These are phyloP conservation scores for Arenicola marina DNA, from an alignment of 2,888 invertebrate genomes.

Conservation along the genomic window DNA sequence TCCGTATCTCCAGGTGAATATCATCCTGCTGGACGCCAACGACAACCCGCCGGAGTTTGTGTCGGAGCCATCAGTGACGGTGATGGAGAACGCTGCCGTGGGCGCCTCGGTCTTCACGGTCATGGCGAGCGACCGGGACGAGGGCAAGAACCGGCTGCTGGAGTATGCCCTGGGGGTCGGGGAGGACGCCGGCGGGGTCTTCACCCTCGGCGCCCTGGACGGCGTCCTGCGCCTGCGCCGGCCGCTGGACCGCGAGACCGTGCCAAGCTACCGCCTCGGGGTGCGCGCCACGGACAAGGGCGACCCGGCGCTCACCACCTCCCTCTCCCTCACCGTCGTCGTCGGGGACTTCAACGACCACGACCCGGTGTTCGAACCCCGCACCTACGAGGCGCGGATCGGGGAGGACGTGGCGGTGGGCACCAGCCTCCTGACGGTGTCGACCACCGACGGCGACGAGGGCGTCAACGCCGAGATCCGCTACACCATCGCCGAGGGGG, in stretches of 20 bases:
- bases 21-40: slow-evolving; percentile 25
- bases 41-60: slow-evolving; percentile 89
- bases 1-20: slow-evolving; percentile 22
- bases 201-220: slow-evolving; percentile 84
- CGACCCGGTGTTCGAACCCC: slow-evolving; percentile 66
- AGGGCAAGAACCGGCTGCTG: slow-evolving; percentile 79
- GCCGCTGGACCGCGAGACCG: slow-evolving; percentile 74
- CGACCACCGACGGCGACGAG: slow-evolving; percentile 68
- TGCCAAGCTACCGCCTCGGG: slow-evolving; percentile 41
- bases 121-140: slow-evolving; percentile 81
- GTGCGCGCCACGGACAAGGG: slow-evolving; percentile 51
- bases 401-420: slow-evolving; percentile 94
- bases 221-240: slow-evolving; percentile 84
- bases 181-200: slow-evolving; percentile 69
- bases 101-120: slow-evolving; percentile 88
- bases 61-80: slow-evolving; percentile 75
- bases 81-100: slow-evolving; percentile 68
- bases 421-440: slow-evolving; percentile 80
- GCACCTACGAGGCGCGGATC: slow-evolving; percentile 74
- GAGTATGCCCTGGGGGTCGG: slow-evolving; percentile 66
- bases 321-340: slow-evolving; percentile 35
- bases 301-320: slow-evolving; percentile 35
- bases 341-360: slow-evolving; percentile 52
- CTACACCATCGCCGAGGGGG: slow-evolving; percentile 72
- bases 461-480: slow-evolving; percentile 88